phyloP scores from a whole-genome alignment of 1,140 invertebrate species.

The Schlechtendalia chinensis region DNA sequence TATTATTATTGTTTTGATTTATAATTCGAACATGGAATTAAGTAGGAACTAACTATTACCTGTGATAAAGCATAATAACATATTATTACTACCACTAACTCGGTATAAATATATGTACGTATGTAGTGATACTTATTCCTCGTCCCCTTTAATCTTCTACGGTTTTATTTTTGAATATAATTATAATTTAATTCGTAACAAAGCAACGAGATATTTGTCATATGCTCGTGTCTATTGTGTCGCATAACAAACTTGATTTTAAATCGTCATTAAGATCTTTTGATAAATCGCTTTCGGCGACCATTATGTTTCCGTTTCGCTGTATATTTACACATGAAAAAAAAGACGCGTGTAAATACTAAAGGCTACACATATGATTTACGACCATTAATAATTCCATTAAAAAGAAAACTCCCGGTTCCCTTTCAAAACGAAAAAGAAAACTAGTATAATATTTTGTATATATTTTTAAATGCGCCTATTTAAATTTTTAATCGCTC shows the following conservation, averaged over 20 bases:
- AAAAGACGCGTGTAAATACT: constrained; percentile 8
- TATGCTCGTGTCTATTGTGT: constrained; percentile 34
- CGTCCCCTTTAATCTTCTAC: not conserved
- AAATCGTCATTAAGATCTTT: constrained; percentile 44
- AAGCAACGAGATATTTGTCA: constrained; percentile 37
- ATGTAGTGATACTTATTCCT: not conserved
- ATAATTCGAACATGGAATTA: constrained; percentile 1
- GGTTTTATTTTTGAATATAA: constrained; percentile 14
- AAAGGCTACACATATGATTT: constrained; percentile 22
- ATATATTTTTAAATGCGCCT: not conserved
- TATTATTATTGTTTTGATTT: constrained; percentile 17
- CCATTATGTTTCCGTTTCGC: constrained; percentile 44
- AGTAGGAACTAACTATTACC: constrained; percentile 5
- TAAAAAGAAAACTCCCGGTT: too few species aligned
- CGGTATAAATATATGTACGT: not conserved
- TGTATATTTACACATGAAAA: too few species aligned
- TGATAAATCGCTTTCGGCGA: constrained; percentile 44
- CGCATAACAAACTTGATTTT: constrained; percentile 15
- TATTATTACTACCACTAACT: not conserved
- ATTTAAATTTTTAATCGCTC: constrained; percentile 12
- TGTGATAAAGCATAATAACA: not conserved
- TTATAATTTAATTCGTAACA: constrained; percentile 38
- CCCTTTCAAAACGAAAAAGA: not conserved
- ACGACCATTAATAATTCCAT: constrained; percentile 1
- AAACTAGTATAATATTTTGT: constrained; percentile 28